Percentiles rank a stretch among this genome's conserved stretches.
Evolutionary conservation across 2,113 vertebrate genomes (phyloP).

Genomic region (Pteronura brasiliensis): DNA sequence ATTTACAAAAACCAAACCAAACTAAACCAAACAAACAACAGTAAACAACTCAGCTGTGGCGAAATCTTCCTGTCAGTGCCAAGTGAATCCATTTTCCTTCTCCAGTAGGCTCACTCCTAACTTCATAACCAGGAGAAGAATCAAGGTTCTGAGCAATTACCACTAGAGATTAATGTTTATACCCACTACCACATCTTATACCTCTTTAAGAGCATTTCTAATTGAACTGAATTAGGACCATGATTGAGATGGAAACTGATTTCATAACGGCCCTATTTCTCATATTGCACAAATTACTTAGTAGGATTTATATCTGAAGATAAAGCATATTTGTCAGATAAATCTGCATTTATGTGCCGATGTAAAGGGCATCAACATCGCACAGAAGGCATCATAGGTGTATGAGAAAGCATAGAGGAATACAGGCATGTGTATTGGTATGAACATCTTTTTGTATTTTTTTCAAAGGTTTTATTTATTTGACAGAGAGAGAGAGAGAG

Average conservation of each 20-base stretch:
- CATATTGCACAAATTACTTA: neutral
- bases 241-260: neutral
- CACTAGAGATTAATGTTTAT: neutral
- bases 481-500: too few species aligned
- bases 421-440: neutral
- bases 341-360: neutral
- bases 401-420: neutral
- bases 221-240: neutral
- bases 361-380: neutral
- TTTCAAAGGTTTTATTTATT: neutral
- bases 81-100: neutral
- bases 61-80: neutral
- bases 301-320: neutral
- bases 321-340: neutral
- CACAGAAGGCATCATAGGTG: neutral
- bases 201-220: neutral
- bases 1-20: neutral
- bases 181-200: rapidly evolving
- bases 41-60: neutral
- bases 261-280: neutral
- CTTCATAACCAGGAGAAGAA: neutral
- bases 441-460: neutral
- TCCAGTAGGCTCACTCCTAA: neutral
- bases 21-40: neutral
- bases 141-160: neutral